These are phyloP conservation scores for Synanthedon myopaeformis DNA, from an alignment of 2,888 invertebrate species.

Conservation along the genomic window DNA sequence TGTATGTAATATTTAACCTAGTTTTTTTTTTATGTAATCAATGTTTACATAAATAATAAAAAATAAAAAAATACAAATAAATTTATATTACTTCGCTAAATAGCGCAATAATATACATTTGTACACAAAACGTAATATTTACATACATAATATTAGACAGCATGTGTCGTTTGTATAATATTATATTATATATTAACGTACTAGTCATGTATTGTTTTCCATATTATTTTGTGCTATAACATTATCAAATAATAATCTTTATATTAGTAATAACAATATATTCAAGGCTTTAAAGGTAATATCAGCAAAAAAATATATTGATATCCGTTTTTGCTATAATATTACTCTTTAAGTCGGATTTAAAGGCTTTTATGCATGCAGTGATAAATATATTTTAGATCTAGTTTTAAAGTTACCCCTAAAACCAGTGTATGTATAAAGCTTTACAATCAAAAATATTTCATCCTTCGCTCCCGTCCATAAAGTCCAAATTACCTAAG, in stretches of 20 bases:
- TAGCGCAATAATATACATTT: too few relatives aligned
- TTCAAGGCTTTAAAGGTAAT: neutral
- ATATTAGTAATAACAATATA: neutral
- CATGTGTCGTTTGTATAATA: constrained; percentile 6
- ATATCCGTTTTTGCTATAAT: too few relatives aligned
- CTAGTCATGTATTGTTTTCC: constrained; percentile 9
- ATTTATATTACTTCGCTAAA: too few relatives aligned
- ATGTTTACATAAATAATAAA: too few relatives aligned
- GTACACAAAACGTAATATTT: neutral
- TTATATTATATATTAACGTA: constrained; percentile 7
- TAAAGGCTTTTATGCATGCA: neutral
- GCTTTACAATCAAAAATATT: constrained; percentile 20
- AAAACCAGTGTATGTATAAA: constrained; percentile 20
- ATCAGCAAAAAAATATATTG: neutral
- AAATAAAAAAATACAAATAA: too few relatives aligned
- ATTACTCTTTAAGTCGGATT: too few relatives aligned
- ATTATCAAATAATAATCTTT: neutral
- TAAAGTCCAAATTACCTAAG: constrained; percentile 36
- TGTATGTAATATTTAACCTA: neutral
- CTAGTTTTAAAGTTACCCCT: constrained; percentile 23
- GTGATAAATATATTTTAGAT: neutral
- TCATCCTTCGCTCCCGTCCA: constrained; percentile 30
- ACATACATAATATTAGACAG: neutral
- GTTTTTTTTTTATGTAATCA: too few relatives aligned
- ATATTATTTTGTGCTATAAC: neutral